phyloP scores from a whole-genome alignment of 2,888 invertebrate genomes.

The Ecliptopera silaceata region DNA sequence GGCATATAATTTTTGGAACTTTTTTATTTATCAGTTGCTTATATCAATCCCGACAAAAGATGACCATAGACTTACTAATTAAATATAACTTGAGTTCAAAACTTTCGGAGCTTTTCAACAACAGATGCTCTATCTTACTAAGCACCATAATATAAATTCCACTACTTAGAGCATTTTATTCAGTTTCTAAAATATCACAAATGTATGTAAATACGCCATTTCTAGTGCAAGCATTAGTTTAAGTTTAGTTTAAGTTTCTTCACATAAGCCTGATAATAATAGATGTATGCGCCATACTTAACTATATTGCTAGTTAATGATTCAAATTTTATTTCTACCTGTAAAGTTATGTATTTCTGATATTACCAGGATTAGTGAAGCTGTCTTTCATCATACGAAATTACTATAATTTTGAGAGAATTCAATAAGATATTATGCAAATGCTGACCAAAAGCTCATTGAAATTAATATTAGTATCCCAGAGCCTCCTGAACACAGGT shows the following conservation, averaged over 20 bases:
- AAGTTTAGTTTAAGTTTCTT: slow-evolving; percentile 3
- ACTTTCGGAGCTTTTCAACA: too few relatives aligned
- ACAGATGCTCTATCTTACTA: too few relatives aligned
- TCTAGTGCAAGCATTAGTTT: slow-evolving; percentile 5
- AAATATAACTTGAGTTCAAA: too few relatives aligned
- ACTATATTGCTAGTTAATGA: not conserved
- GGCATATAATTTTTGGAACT: too few relatives aligned
- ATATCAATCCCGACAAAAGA: too few relatives aligned
- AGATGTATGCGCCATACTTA: not conserved
- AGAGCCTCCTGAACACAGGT: slow-evolving; percentile 1
- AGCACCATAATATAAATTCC: too few relatives aligned
- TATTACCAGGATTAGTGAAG: not conserved
- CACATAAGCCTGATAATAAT: not conserved
- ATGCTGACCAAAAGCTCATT: not conserved
- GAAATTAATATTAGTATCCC: not conserved
- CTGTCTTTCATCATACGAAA: not conserved
- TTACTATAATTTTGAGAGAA: not conserved
- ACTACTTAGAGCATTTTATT: too few relatives aligned
- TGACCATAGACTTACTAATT: too few relatives aligned
- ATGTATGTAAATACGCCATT: not conserved
- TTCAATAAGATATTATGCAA: not conserved
- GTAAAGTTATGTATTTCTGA: not conserved
- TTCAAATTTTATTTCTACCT: not conserved
- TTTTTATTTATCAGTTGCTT: too few relatives aligned
- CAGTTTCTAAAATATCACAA: not conserved